phyloP scores from a whole-genome alignment of 2,888 invertebrate species.

The Hofmannophila pseudospretella region DNA sequence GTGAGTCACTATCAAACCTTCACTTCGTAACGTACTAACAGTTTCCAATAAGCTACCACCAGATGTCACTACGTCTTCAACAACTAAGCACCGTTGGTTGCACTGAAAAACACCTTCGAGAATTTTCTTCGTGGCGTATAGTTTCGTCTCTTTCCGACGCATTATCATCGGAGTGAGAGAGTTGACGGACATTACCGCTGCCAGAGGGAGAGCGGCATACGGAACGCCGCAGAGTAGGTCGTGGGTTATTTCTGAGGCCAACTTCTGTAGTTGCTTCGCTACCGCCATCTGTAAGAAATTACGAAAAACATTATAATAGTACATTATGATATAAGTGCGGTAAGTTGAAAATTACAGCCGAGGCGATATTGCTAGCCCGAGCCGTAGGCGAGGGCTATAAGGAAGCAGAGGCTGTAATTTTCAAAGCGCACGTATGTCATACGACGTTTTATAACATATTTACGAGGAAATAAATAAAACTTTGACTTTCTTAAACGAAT shows the following conservation, averaged over 20 bases:
- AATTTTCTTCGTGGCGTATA: slow-evolving; percentile 95
- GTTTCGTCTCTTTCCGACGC: slow-evolving; percentile 94
- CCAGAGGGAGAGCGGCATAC: slow-evolving; percentile 96
- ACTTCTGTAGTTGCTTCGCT: slow-evolving; percentile 42
- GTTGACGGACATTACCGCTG: slow-evolving; percentile 88
- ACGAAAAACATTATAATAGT: no score
- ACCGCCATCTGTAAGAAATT: slow-evolving; percentile 45
- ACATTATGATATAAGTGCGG: no score
- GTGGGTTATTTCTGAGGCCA: slow-evolving; percentile 52
- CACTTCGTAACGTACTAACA: slow-evolving; percentile 81
- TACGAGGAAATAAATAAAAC: no score
- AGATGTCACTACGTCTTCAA: slow-evolving; percentile 96
- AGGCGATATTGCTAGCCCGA: no score
- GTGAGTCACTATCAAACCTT: slow-evolving; percentile 83
- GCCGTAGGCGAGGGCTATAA: no score
- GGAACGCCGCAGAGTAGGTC: slow-evolving; percentile 96
- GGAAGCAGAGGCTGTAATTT: no score
- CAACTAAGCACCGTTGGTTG: slow-evolving; percentile 87
- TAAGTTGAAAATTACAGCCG: no score
- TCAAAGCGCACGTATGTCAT: no score
- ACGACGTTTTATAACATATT: no score
- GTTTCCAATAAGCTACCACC: slow-evolving; percentile 96
- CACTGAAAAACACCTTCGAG: slow-evolving; percentile 89
- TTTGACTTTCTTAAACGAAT: no score
- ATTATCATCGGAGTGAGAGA: slow-evolving; percentile 90